Conservation (phyloP, 2,113 vertebrate genomes). For the Porphyrio hochstetteri region DNA sequence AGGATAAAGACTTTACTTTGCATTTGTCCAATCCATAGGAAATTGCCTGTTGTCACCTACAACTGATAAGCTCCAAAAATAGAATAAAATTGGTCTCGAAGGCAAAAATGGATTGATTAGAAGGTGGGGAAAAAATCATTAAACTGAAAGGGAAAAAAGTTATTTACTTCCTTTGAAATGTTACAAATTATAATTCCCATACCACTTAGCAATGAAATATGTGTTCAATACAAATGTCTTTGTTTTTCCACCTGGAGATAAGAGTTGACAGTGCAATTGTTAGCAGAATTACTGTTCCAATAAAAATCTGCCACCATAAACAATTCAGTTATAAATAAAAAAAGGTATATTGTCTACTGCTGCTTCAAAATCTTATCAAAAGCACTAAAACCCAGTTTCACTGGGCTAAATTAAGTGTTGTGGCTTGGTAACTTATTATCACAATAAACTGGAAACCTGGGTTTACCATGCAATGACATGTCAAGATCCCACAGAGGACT, state of each 20-base stretch:
- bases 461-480: not conserved
- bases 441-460: not conserved
- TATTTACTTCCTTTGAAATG: constrained; percentile 40
- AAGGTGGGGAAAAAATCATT: not conserved
- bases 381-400: not conserved
- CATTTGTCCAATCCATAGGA: not conserved
- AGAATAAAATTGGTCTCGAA: constrained; percentile 38
- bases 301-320: constrained; percentile 36
- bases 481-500: constrained; percentile 19
- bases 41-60: not conserved
- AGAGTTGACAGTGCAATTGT: not conserved
- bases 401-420: not conserved
- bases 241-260: constrained; percentile 28
- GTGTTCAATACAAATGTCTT: not conserved
- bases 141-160: not conserved
- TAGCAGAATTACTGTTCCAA: constrained; percentile 36
- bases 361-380: constrained; percentile 18
- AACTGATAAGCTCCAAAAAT: constrained; percentile 3
- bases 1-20: not conserved
- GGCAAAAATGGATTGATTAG: not conserved
- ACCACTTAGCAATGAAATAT: constrained; percentile 31
- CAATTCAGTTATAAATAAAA: not conserved
- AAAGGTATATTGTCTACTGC: not conserved
- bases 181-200: constrained; percentile 38
- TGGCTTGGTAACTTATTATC: not conserved